Evolutionary conservation across 1,140 invertebrate species (phyloP).

Genomic region (Drosophila suzukii): DNA sequence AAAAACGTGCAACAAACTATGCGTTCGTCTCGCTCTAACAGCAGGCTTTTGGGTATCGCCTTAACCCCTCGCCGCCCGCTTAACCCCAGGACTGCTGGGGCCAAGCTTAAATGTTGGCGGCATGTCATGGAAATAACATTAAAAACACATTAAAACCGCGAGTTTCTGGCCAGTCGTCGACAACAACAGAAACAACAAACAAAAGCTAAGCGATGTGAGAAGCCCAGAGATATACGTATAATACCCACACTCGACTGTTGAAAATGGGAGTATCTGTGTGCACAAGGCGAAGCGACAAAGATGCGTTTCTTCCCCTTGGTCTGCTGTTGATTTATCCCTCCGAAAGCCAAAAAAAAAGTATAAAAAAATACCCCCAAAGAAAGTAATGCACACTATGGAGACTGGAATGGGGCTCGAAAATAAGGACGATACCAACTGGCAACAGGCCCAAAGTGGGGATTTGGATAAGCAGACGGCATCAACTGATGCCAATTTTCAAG

Average conservation of each 20-base stretch:
- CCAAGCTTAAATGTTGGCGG: conserved; percentile 79
- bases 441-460: conserved; percentile 6
- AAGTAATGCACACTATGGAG: neutral
- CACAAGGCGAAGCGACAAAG: conserved; percentile 40
- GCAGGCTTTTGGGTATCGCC: neutral
- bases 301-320: conserved; percentile 38
- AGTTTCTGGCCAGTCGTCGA: conserved; percentile 71
- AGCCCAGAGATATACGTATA: conserved; percentile 41
- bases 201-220: conserved; percentile 79
- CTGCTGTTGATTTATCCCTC: conserved; percentile 28
- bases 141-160: conserved; percentile 82
- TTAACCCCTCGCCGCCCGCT: neutral
- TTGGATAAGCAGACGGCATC: conserved; percentile 1
- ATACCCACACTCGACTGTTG: neutral
- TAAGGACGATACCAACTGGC: neutral
- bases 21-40: conserved; percentile 49
- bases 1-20: conserved; percentile 79
- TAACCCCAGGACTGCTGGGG: conserved; percentile 33
- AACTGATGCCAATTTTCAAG: conserved; percentile 9
- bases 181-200: conserved; percentile 48
- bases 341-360: neutral
- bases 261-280: conserved; percentile 14
- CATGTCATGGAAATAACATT: conserved; percentile 83
- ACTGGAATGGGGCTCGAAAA: neutral
- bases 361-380: neutral